Evolutionary conservation across 1,140 invertebrate species (phyloP), one percentile per base, ranked within the genome.

Genomic region (Drosophila lacteicornis): DNA sequence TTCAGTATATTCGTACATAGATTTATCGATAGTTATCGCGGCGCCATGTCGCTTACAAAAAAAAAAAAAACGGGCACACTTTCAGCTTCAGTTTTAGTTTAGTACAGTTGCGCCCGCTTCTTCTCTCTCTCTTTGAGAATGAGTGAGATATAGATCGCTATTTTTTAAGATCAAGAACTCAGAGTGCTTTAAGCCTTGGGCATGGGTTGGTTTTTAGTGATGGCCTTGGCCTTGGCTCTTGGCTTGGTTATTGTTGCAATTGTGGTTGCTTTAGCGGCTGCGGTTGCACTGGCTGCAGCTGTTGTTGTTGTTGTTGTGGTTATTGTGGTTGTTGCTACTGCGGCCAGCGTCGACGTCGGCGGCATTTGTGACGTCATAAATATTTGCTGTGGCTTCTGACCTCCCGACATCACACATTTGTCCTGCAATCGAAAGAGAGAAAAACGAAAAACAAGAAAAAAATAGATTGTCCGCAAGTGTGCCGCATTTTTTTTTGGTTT

Each of bases 371-470:
- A 75, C 56, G 82, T 91, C 82, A 91, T 87, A 90, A 92, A 92
- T 79, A 92, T 86, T 75, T 92, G 82, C 66, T 87, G 82, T 45
- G 77, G 57, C 50, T 81, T 78, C 74, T 92, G 81, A 57, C 69
- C 75, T 70, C 66, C 79, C 63, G 85, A 61, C 90, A 92, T 92
- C 91, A 92, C 90, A 92, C 91, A 92, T 92, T 92, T 90, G 91
- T 92, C 85, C 91, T 92, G 80, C 45, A 92, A 85, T 51, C 66
- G 47, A 80, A 15, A 82, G 13, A 38, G 65, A 70, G 47, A 27
- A 55, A 36, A 45, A 30, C 27, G 27, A 30, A 36, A 38, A 43
- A 45, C 33, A 15, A 66, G 12, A 25, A 57, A 49, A 49, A 30
- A 50, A 61, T 4, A 36, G n/a, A 53, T 2, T 15, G 33, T 68